Evolutionary conservation across 2,888 invertebrate genomes (phyloP), one percentile per base, ranked within the genome.

Genomic region (Escarpia spicata): DNA sequence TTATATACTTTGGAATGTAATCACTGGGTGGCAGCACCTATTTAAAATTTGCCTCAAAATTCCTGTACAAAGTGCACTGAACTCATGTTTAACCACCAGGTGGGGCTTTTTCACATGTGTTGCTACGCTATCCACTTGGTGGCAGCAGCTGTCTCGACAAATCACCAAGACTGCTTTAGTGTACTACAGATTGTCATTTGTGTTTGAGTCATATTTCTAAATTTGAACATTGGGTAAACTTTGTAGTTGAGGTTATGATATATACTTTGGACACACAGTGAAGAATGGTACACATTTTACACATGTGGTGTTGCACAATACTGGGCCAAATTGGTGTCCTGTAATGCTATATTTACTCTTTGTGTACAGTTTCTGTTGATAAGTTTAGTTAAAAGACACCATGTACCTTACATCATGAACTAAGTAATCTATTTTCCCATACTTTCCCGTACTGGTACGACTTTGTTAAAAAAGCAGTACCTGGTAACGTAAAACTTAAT

Each of bases 21-120:
- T 75, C 75, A 75, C 75, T 26, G 19, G 75, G 75, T 75, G 75
- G 75, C 75, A 75, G 75, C 75, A 75, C 75, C 75, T 75, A n/a
- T 75, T 75, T 75, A 26, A 19, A 75, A 6, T 75, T 75, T 75
- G 0, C 52, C 52, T 26, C 0, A 15, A 60, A 37, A 37, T 37
- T 37, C 37, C 26, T 75, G 3, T 52, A n/a, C 75, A 75, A 75
- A n/a, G 3, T 15, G 2, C 26, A 75, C 6, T 19, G 19, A 75
- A 75, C 19, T n/a, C 15, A 26, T 19, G 19, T 75, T 52, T 52
- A 26, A 26, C 75, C 75, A 75, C 75, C 75, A 75, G 75, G 6
- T 75, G 75, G 75, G 4, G 75, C 2, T 75, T 19, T 75, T 75
- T 19, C 6, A 75, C 26, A n/a, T 75, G 3, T 75, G 75, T 75